Evolutionary conservation across 92 coral and sea anemone genomes (phyloP).

Genomic region (Nematostella vectensis): DNA sequence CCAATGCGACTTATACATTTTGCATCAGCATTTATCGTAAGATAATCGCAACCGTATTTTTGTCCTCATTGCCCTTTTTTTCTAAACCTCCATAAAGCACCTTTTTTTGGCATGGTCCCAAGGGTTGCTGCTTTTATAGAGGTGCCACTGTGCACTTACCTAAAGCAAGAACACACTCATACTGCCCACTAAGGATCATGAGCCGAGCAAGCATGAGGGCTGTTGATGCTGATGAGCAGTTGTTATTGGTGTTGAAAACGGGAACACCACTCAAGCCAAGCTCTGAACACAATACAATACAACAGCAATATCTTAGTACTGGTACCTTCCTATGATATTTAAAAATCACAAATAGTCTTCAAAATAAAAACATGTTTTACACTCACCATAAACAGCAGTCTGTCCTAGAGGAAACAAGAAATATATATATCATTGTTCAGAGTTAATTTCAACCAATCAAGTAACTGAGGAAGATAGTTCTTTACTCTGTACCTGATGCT

Average conservation of each 20-base stretch:
- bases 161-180: conserved; percentile 64
- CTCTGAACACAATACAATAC: conserved; percentile 26
- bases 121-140: too few species aligned
- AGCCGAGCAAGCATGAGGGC: conserved; percentile 77
- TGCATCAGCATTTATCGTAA: too few species aligned
- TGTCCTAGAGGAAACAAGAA: conserved; percentile 45
- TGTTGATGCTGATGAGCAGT: conserved; percentile 82
- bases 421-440: not conserved
- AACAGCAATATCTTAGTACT: not conserved
- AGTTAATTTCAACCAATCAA: not conserved
- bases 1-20: too few species aligned
- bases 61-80: too few species aligned
- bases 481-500: conserved; percentile 40
- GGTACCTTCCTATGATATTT: too few species aligned
- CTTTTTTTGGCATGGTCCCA: too few species aligned
- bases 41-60: too few species aligned
- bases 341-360: not conserved
- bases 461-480: too few species aligned
- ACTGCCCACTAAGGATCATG: conserved; percentile 76
- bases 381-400: conserved; percentile 85
- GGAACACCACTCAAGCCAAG: conserved; percentile 80
- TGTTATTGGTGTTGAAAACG: conserved; percentile 77
- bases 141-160: too few species aligned
- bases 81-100: too few species aligned
- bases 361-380: not conserved